Conservation (phyloP, 1,140 invertebrate species). For the Holcopasites calliopsidis region DNA sequence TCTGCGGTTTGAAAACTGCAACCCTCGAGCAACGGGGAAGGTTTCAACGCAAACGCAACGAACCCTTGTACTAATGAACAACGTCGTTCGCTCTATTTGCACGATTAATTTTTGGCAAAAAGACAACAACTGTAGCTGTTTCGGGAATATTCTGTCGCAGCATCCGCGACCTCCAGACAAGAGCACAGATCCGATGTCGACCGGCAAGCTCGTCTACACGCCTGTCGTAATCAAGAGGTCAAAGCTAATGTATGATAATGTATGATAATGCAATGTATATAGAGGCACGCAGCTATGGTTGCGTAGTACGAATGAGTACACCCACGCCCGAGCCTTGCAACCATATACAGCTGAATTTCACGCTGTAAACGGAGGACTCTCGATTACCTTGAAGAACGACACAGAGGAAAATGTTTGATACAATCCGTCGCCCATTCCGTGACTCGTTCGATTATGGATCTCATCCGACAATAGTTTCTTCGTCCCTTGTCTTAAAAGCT, state of each 20-base stretch:
- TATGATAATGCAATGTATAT: constrained; percentile 58
- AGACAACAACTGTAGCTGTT: too few relatives aligned
- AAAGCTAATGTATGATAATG: constrained; percentile 61
- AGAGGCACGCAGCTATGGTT: constrained; percentile 40
- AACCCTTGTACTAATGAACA: too few relatives aligned
- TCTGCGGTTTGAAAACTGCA: too few relatives aligned
- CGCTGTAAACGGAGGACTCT: not conserved
- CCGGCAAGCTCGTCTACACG: constrained; percentile 35
- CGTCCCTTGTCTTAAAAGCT: too few relatives aligned
- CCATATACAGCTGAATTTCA: not conserved
- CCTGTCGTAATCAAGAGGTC: constrained; percentile 43
- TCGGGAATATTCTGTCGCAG: too few relatives aligned
- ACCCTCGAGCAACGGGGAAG: too few relatives aligned
- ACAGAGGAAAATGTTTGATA: not conserved
- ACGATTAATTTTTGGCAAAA: too few relatives aligned
- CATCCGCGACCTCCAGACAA: too few relatives aligned
- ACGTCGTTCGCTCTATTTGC: too few relatives aligned
- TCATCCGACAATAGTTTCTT: too few relatives aligned
- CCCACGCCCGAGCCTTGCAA: constrained; percentile 5
- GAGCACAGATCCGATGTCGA: not conserved
- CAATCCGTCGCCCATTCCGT: not conserved
- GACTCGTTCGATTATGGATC: not conserved
- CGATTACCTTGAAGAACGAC: not conserved
- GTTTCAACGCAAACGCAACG: too few relatives aligned
- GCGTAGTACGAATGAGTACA: constrained; percentile 35